These are phyloP conservation scores for Orientallactaga bullata DNA, from an alignment of 2,113 vertebrate genomes.

Conservation along the genomic window DNA sequence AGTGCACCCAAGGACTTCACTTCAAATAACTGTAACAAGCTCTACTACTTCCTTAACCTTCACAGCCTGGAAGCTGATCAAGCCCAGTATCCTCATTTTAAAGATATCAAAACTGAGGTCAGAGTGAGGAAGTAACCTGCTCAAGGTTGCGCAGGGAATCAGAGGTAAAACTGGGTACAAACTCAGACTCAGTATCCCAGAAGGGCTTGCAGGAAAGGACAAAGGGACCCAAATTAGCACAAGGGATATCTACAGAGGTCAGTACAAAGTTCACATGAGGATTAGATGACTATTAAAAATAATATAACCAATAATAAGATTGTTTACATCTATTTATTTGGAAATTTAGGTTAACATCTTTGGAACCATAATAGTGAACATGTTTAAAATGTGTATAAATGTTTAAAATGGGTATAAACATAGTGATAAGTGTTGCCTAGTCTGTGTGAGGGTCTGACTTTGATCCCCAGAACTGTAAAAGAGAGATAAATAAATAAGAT, in stretches of 20 bases:
- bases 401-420: not conserved
- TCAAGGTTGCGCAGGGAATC: not conserved
- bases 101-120: conserved; percentile 51
- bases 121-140: conserved; percentile 37
- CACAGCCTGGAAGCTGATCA: conserved; percentile 3
- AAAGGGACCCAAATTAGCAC: not conserved
- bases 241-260: not conserved
- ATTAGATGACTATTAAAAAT: conserved; percentile 2
- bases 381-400: not conserved
- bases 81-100: conserved; percentile 25
- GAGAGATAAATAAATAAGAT: not conserved
- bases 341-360: not conserved
- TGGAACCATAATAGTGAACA: not conserved
- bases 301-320: not conserved
- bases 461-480: too few relatives aligned
- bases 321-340: not conserved
- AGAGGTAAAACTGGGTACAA: not conserved
- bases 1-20: not conserved
- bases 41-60: not conserved
- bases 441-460: not conserved
- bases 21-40: not conserved
- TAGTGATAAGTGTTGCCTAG: not conserved
- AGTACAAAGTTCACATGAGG: not conserved
- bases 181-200: not conserved
- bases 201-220: not conserved